Conservation (phyloP, 2,113 vertebrate genomes). For the Tachycineta bicolor region DNA sequence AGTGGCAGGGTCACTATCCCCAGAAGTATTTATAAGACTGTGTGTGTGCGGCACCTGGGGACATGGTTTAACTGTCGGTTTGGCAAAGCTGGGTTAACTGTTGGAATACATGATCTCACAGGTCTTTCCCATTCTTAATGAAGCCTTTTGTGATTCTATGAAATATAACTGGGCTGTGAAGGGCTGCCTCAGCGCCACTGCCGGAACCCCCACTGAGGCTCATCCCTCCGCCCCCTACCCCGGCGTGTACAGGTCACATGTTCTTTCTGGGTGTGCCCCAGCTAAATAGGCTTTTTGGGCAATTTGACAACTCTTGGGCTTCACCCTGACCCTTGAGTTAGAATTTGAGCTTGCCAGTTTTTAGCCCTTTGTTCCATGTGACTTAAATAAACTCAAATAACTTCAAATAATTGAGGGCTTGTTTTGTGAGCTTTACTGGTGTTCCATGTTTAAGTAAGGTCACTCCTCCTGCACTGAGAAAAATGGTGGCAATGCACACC, state of each 20-base stretch:
- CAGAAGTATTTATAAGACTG: background rate
- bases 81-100: background rate
- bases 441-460: fast-evolving
- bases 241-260: fast-evolving
- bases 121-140: background rate
- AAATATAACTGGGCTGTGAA: background rate
- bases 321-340: background rate
- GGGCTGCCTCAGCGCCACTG: background rate
- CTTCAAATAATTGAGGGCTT: background rate
- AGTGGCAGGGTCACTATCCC: background rate
- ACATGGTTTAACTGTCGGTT: background rate
- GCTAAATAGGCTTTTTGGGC: background rate
- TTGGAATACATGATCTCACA: background rate
- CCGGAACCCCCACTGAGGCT: too few species aligned
- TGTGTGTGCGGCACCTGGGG: background rate
- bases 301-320: background rate
- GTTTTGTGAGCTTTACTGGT: background rate
- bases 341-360: background rate
- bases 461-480: background rate
- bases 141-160: background rate
- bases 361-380: background rate
- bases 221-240: too few species aligned
- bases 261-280: fast-evolving
- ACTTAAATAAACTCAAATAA: background rate
- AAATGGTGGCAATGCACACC: fast-evolving